Conservation (phyloP, 1,140 invertebrate genomes). For the Zaprionus capensis region DNA sequence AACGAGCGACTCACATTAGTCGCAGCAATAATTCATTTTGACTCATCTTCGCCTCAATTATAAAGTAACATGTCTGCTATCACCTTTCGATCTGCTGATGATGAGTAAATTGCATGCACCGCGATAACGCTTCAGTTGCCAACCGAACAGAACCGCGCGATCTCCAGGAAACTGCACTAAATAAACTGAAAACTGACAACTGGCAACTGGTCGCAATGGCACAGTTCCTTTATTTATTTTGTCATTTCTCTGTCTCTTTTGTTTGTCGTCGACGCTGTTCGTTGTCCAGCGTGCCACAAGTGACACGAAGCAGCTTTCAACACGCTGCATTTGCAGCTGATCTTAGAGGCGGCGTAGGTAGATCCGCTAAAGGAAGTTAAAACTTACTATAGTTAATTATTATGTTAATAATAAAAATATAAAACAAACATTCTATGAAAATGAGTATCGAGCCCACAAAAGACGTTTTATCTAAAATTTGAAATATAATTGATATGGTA, state of each 20-base stretch:
- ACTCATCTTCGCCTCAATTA: conserved; percentile 81
- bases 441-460: too few species aligned
- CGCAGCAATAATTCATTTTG: conserved; percentile 79
- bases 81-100: conserved; percentile 80
- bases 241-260: background rate
- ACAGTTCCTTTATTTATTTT: conserved; percentile 13
- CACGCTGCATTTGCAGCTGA: conserved; percentile 8
- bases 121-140: conserved; percentile 80
- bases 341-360: background rate
- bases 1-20: conserved; percentile 76
- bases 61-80: conserved; percentile 81
- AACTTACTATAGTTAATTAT: background rate
- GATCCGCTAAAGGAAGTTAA: background rate
- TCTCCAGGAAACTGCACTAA: conserved; percentile 9
- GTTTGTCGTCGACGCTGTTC: conserved; percentile 10
- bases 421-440: too few species aligned
- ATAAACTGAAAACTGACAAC: conserved; percentile 5
- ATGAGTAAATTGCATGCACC: conserved; percentile 81
- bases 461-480: background rate
- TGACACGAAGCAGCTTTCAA: conserved; percentile 18
- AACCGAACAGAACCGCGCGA: conserved; percentile 30
- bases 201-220: conserved; percentile 24
- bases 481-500: background rate
- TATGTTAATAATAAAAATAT: background rate
- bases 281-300: conserved; percentile 8